Conservation (phyloP, 30 jellyfish, hydroid and myxozoan species). For the Chironex yamaguchii region DNA sequence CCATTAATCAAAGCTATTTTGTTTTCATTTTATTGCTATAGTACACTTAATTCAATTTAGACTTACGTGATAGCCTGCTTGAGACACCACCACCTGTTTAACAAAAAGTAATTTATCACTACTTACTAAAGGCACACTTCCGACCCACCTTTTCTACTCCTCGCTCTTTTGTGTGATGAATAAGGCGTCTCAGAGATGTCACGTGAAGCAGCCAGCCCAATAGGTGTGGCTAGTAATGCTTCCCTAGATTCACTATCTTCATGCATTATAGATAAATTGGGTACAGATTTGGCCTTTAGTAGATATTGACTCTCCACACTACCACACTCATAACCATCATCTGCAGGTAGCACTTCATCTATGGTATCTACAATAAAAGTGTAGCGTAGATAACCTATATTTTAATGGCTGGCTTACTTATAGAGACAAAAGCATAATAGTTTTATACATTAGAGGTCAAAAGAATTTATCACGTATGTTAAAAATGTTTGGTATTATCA, state of each 20-base stretch:
- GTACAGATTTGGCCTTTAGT: neutral
- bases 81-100: too few species aligned
- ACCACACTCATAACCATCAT: neutral
- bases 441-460: too few species aligned
- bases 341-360: neutral
- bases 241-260: neutral
- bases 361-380: neutral
- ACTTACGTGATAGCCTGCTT: too few species aligned
- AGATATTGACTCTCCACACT: neutral
- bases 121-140: neutral
- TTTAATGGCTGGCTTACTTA: too few species aligned
- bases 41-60: too few species aligned
- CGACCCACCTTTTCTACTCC: neutral
- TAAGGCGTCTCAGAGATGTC: neutral
- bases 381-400: too few species aligned
- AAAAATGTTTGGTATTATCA: too few species aligned
- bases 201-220: neutral
- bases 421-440: too few species aligned
- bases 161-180: neutral
- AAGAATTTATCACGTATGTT: too few species aligned
- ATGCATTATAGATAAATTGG: neutral
- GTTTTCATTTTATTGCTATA: too few species aligned
- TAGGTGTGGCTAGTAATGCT: neutral
- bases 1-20: too few species aligned
- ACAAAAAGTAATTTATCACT: neutral